These are phyloP conservation scores for Psilopogon haemacephalus DNA, from an alignment of 2,113 vertebrate genomes.

Conservation along the genomic window DNA sequence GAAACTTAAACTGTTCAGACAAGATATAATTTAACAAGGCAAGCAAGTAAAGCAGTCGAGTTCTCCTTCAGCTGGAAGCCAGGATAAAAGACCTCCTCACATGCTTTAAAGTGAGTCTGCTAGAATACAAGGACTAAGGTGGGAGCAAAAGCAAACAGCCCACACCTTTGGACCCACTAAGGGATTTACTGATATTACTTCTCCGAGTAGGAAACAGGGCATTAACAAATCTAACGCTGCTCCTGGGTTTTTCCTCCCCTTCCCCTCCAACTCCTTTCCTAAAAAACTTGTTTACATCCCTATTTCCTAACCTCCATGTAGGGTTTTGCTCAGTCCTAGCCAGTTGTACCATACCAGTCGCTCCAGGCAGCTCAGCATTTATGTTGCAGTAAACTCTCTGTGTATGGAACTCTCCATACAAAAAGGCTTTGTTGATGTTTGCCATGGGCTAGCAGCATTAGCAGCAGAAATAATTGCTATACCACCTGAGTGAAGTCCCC, in stretches of 20 bases:
- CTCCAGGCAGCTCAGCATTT: not conserved
- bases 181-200: not conserved
- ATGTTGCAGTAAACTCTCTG: not conserved
- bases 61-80: not conserved
- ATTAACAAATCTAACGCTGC: not conserved
- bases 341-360: not conserved
- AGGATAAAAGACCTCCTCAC: not conserved
- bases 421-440: not conserved
- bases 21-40: not conserved
- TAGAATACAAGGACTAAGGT: not conserved
- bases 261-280: not conserved
- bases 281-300: not conserved
- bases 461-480: not conserved
- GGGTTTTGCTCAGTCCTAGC: not conserved
- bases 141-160: not conserved
- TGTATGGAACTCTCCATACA: not conserved
- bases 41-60: not conserved
- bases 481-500: not conserved
- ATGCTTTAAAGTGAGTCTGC: not conserved
- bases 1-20: not conserved
- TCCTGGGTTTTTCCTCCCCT: not conserved
- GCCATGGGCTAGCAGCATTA: not conserved
- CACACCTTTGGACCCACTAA: rapidly evolving
- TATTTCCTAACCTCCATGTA: not conserved
- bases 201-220: not conserved